These are phyloP conservation scores for Melikaiella ostensackeni DNA, from an alignment of 2,888 invertebrate genomes.

Conservation along the genomic window DNA sequence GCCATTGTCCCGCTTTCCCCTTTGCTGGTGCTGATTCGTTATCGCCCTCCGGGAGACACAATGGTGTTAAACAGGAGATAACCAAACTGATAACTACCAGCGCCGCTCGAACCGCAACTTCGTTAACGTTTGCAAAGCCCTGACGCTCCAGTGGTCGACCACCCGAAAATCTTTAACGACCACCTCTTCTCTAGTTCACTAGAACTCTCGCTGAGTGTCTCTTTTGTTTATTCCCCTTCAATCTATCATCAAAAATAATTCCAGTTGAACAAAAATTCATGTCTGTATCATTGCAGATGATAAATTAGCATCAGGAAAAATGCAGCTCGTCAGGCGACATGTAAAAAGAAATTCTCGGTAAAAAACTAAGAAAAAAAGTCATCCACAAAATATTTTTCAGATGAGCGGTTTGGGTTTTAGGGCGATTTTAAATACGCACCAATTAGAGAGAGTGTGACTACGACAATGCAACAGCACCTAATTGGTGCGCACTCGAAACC, in stretches of 20 bases:
- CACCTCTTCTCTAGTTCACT: background rate
- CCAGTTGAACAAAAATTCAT: no score
- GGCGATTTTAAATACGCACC: background rate
- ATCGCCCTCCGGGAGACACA: conserved; percentile 68
- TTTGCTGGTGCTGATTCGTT: conserved; percentile 67
- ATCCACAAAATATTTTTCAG: background rate
- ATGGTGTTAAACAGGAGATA: conserved; percentile 75
- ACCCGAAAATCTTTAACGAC: conserved; percentile 63
- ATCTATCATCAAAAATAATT: background rate
- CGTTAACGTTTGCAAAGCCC: conserved; percentile 50
- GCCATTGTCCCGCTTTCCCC: conserved; percentile 49
- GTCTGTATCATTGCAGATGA: no score
- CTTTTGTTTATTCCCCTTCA: background rate
- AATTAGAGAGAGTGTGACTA: background rate
- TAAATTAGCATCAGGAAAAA: no score
- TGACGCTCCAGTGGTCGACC: conserved; percentile 52
- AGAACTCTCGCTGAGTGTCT: background rate
- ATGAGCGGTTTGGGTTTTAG: background rate
- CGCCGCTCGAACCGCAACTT: conserved; percentile 40
- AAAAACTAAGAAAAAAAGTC: background rate
- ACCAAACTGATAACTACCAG: conserved; percentile 55
- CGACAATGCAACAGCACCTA: no score
- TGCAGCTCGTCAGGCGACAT: background rate
- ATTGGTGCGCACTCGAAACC: no score
- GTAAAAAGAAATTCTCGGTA: background rate